Conservation (phyloP, 2,888 invertebrate species). For the Arctia plantaginis region DNA sequence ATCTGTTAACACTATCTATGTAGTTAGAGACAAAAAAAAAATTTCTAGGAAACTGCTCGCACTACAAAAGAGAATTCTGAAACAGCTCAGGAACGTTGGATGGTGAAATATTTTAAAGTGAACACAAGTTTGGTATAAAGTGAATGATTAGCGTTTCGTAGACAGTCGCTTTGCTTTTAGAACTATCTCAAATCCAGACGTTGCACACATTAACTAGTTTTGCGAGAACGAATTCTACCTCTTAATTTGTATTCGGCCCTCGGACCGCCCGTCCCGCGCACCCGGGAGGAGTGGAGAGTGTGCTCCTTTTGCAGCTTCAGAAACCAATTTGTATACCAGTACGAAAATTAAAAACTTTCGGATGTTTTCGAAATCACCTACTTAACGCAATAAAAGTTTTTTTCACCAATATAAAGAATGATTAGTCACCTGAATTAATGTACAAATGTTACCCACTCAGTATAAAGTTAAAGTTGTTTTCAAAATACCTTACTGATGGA, state of each 20-base stretch:
- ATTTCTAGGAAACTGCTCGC: background rate
- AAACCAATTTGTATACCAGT: slow-evolving; percentile 83
- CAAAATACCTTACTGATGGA: slow-evolving; percentile 15
- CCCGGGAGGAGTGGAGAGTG: slow-evolving; percentile 68
- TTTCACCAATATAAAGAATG: slow-evolving; percentile 47
- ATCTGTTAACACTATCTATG: background rate
- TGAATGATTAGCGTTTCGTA: slow-evolving; percentile 56
- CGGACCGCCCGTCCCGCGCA: slow-evolving; percentile 58
- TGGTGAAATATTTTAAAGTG: slow-evolving; percentile 21
- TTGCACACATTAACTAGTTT: slow-evolving; percentile 79
- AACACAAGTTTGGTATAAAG: slow-evolving; percentile 46
- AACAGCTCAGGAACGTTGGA: background rate
- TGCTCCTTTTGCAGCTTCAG: slow-evolving; percentile 80
- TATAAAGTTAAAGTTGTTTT: background rate
- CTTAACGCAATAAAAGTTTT: slow-evolving; percentile 66
- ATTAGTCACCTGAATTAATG: slow-evolving; percentile 22
- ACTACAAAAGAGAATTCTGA: background rate
- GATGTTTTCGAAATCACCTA: slow-evolving; percentile 68
- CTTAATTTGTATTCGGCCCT: slow-evolving; percentile 83
- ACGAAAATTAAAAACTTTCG: slow-evolving; percentile 80
- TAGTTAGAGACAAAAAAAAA: background rate
- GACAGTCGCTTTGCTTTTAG: slow-evolving; percentile 59
- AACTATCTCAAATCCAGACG: slow-evolving; percentile 74
- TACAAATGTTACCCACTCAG: background rate
- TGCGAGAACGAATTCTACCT: slow-evolving; percentile 71